Conservation (phyloP, 2,888 invertebrate genomes). For the Hemistola chrysoprasaria region DNA sequence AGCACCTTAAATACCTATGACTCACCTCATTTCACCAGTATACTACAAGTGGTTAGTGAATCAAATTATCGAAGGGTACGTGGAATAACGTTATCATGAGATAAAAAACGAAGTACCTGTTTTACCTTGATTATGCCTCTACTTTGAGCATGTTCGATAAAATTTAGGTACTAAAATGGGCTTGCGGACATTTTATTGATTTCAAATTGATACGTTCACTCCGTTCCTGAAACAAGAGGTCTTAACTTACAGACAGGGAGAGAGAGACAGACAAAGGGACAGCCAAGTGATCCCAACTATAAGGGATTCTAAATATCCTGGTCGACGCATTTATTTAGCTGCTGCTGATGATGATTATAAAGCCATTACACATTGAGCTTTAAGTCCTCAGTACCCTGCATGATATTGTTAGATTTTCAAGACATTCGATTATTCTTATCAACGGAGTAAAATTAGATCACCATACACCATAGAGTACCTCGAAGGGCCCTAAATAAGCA, state of each 20-base stretch:
- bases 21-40: conserved; percentile 18
- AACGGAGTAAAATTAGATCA: conserved; percentile 11
- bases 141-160: neutral
- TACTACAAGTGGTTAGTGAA: conserved; percentile 24
- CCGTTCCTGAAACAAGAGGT: no score
- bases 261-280: no score
- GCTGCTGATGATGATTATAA: no score
- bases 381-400: no score
- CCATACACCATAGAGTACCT: conserved; percentile 19
- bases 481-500: conserved; percentile 37
- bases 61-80: conserved; percentile 21
- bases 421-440: conserved; percentile 2
- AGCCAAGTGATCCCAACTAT: no score
- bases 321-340: no score
- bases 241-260: no score
- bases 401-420: neutral
- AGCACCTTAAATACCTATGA: conserved; percentile 8
- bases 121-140: neutral
- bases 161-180: no score
- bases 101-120: conserved; percentile 30
- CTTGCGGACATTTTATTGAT: no score
- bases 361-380: no score
- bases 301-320: no score
- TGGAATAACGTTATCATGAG: conserved; percentile 41
- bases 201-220: no score